phyloP scores from a whole-genome alignment of 35 echinoderm and acorn worm genomes.

The Acanthaster planci region DNA sequence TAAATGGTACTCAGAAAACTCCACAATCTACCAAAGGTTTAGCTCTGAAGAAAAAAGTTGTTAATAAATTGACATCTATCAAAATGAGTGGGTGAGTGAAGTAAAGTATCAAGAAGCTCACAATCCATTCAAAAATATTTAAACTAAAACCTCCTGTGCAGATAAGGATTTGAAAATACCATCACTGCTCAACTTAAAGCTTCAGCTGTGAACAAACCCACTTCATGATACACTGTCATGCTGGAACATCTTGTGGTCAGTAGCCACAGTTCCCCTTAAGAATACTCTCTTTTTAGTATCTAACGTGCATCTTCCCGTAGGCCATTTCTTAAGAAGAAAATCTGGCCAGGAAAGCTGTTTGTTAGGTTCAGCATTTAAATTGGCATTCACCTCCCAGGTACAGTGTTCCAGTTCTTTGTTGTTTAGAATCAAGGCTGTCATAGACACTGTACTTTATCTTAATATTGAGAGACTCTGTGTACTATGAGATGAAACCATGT shows the following conservation, averaged over 20 bases:
- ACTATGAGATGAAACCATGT: background rate
- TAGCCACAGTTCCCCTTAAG: background rate
- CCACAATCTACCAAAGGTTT: too few relatives aligned
- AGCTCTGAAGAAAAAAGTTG: too few relatives aligned
- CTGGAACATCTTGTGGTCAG: background rate
- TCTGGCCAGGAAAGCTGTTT: background rate
- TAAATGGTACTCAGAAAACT: too few relatives aligned
- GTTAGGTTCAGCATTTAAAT: conserved; percentile 1
- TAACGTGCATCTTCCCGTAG: background rate
- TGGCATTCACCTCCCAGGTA: background rate
- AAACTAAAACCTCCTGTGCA: too few relatives aligned
- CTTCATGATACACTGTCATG: background rate
- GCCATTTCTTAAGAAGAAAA: conserved; percentile 7
- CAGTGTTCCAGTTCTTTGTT: conserved; percentile 14
- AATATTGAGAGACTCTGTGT: background rate
- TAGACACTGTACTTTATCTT: background rate
- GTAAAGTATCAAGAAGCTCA: too few relatives aligned
- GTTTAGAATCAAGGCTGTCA: background rate
- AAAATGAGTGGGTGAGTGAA: too few relatives aligned
- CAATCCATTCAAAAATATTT: too few relatives aligned
- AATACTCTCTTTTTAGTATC: background rate
- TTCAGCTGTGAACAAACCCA: background rate
- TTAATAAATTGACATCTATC: too few relatives aligned
- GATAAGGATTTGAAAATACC: too few relatives aligned
- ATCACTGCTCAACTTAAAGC: too few relatives aligned